Evolutionary conservation across 2,113 vertebrate genomes (phyloP), one percentile per base, ranked within the genome.

Genomic region (Thomomys bottae): DNA sequence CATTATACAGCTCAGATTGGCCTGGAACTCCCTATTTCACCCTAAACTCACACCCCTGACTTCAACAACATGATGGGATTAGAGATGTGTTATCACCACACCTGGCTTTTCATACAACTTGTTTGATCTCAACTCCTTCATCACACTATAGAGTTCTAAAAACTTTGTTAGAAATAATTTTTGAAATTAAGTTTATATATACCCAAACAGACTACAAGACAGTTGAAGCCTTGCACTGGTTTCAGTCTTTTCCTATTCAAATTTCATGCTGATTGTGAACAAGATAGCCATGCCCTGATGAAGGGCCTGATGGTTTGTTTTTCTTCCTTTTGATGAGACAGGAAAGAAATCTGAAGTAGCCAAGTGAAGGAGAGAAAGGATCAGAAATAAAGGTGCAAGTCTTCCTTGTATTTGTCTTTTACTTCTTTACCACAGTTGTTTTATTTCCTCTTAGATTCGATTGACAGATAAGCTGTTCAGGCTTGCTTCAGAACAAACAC

Each of bases 121-220:
- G 3, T 82, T 91, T 83, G 61, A 71, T 40, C 8, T 80, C 86
- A 26, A 3, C 54, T 80, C 79, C 66, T 83, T 94, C 4, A 32
- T 57, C n/a, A 88, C 75, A 34, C n/a, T 17, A 81, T 45, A 66
- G 40, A n/a, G 93, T 90, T 63, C 66, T 49, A 8, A 87, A 32
- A 68, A 86, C n/a, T 57, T 67, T 72, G 42, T 20, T 77, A 67
- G 78, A 92, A 80, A 12, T 67, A 87, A 32, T 38, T 67, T 72
- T 45, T 38, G 67, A 80, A 61, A n/a, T n/a, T 21, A 15, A 64
- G 3, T 86, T 21, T 77, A 40, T 40, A 76, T 76, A 11, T 81
- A 82, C 32, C 18, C 59, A 57, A 76, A 77, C 2, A 79, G 64
- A 89, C 17, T 49, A 30, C 18, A 71, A 54, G 21, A 80, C 68